Evolutionary conservation across 2,888 invertebrate genomes (phyloP).

Genomic region (Amphipyra berbera): DNA sequence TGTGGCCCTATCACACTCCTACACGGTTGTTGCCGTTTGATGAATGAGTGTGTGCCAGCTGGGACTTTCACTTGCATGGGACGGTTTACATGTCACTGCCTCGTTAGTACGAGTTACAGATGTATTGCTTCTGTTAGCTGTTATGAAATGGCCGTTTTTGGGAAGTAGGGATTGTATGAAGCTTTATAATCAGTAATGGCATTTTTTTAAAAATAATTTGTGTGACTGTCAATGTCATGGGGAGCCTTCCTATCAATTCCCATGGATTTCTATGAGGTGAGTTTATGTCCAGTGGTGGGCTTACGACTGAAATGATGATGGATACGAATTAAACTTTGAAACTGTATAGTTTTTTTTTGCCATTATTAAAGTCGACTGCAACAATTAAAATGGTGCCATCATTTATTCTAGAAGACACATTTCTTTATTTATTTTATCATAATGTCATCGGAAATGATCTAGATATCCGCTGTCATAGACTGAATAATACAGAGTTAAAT

Average conservation of each 20-base stretch:
- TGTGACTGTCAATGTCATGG: too few relatives aligned
- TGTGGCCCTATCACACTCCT: conserved; percentile 26
- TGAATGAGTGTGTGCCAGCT: conserved; percentile 57
- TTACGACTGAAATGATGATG: too few relatives aligned
- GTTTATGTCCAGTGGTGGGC: too few relatives aligned
- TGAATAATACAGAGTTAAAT: conserved; percentile 9
- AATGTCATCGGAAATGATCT: conserved; percentile 31
- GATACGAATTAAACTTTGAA: too few relatives aligned
- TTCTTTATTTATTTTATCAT: not conserved
- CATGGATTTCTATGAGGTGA: too few relatives aligned
- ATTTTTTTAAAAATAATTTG: too few relatives aligned
- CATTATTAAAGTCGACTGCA: too few relatives aligned
- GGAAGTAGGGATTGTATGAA: not conserved
- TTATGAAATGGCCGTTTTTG: not conserved
- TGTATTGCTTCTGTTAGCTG: conserved; percentile 10
- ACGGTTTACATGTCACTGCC: conserved; percentile 47
- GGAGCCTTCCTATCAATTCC: too few relatives aligned
- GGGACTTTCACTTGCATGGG: conserved; percentile 63
- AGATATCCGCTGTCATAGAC: not conserved
- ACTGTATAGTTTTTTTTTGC: too few relatives aligned
- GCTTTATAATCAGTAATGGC: too few relatives aligned
- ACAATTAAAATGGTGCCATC: too few relatives aligned
- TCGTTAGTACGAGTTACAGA: conserved; percentile 32
- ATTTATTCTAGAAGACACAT: too few relatives aligned
- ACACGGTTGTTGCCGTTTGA: conserved; percentile 50